Percentiles rank a stretch among this genome's conserved stretches.
phyloP scores from a whole-genome alignment of 2,797 vertebrate species.

The Brotula barbata region DNA sequence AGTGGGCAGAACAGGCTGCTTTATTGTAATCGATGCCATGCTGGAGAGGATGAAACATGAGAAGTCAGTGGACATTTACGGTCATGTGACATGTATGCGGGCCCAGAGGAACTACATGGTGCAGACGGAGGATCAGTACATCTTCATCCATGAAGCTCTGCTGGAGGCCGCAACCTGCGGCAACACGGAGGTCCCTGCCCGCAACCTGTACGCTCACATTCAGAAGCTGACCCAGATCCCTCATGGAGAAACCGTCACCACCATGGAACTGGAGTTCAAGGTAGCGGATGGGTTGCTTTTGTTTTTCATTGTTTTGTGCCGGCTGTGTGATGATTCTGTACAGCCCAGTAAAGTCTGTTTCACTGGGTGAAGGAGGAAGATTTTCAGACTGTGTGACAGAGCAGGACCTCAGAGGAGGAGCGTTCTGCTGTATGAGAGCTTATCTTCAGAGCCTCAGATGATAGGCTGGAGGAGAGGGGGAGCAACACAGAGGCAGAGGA shows the following conservation, averaged over 20 bases:
- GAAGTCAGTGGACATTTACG: slow-evolving; percentile 94
- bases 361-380: background rate
- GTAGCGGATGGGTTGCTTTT: slow-evolving; percentile 64
- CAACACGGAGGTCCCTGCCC: slow-evolving; percentile 90
- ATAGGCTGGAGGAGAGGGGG: slow-evolving; percentile 5
- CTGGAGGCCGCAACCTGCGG: slow-evolving; percentile 90
- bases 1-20: slow-evolving; percentile 93
- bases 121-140: slow-evolving; percentile 96
- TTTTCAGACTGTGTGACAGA: slow-evolving; percentile 19
- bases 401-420: slow-evolving; percentile 24
- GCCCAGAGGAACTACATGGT: slow-evolving; percentile 99
- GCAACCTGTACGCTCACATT: slow-evolving; percentile 91
- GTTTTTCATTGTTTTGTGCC: background rate
- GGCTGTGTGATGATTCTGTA: background rate
- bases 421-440: slow-evolving; percentile 15
- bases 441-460: slow-evolving; percentile 32
- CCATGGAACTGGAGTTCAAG: slow-evolving; percentile 98
- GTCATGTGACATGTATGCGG: slow-evolving; percentile 95
- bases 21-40: slow-evolving; percentile 95
- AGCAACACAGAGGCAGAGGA: slow-evolving; percentile 8
- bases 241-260: slow-evolving; percentile 85
- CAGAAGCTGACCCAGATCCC: slow-evolving; percentile 91
- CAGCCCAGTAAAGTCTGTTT: background rate
- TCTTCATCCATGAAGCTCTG: slow-evolving; percentile 95
- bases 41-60: slow-evolving; percentile 95